Percentiles rank a stretch among this genome's conserved stretches.
Evolutionary conservation across 2,888 invertebrate species (phyloP).

Genomic region (Archips crataeganus): DNA sequence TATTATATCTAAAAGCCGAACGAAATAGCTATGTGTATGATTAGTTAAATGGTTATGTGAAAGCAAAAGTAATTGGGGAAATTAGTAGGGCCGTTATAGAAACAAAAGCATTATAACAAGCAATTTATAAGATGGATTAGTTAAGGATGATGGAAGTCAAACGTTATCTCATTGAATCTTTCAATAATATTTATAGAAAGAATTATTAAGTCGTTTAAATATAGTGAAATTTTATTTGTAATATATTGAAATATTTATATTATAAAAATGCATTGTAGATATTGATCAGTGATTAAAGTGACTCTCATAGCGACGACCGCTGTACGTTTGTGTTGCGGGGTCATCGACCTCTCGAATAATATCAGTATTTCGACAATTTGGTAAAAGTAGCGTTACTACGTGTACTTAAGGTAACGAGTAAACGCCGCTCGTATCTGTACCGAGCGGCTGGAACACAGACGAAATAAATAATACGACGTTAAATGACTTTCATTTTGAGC

Average conservation of each 20-base stretch:
- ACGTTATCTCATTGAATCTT: conserved; percentile 40
- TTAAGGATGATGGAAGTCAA: conserved; percentile 26
- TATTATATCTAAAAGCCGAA: neutral
- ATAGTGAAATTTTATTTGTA: conserved; percentile 43
- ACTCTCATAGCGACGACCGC: conserved; percentile 73
- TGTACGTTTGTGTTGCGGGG: conserved; percentile 80
- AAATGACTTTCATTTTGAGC: conserved; percentile 64
- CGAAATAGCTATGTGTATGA: conserved; percentile 4
- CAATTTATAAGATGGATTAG: conserved; percentile 24
- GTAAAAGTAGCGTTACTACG: conserved; percentile 81
- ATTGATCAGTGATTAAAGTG: conserved; percentile 53
- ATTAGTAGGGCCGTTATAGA: neutral
- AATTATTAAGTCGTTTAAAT: conserved; percentile 42
- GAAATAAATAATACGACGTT: conserved; percentile 86
- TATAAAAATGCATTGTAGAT: conserved; percentile 46
- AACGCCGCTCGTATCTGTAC: conserved; percentile 75
- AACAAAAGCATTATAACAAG: conserved; percentile 5
- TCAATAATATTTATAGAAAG: conserved; percentile 43
- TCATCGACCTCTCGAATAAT: conserved; percentile 71
- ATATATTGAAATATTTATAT: conserved; percentile 41
- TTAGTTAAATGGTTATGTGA: neutral
- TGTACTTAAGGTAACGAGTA: conserved; percentile 75
- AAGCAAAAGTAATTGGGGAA: conserved; percentile 4
- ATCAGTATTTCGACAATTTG: conserved; percentile 84
- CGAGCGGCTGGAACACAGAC: conserved; percentile 79